Evolutionary conservation across 2,113 vertebrate species (phyloP).

Genomic region (Lagenorhynchus albirostris): DNA sequence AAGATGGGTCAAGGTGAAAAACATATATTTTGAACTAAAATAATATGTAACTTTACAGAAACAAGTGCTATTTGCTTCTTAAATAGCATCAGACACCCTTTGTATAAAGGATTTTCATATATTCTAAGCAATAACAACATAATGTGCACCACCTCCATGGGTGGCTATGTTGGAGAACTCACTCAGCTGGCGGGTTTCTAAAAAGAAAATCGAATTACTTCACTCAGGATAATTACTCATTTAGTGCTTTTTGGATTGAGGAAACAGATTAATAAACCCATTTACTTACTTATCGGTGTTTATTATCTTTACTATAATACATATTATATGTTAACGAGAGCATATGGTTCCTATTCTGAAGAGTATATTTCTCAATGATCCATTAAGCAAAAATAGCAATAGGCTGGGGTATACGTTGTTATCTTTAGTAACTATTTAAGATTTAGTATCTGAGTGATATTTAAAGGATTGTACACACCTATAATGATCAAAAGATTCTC

Average conservation of each 20-base stretch:
- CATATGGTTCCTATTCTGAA: not conserved
- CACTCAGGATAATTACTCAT: not conserved
- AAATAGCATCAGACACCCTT: not conserved
- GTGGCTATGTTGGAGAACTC: not conserved
- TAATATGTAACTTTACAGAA: not conserved
- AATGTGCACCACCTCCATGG: not conserved
- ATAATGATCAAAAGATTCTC: not conserved
- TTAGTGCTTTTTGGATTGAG: not conserved
- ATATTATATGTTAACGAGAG: not conserved
- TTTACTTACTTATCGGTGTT: not conserved
- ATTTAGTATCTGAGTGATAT: not conserved
- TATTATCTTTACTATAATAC: not conserved
- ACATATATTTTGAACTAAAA: not conserved
- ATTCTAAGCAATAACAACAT: not conserved
- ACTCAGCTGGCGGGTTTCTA: not conserved
- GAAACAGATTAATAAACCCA: not conserved
- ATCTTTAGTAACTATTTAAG: not conserved
- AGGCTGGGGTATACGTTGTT: not conserved
- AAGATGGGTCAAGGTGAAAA: not conserved
- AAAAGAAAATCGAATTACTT: not conserved
- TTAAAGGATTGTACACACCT: not conserved
- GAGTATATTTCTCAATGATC: not conserved
- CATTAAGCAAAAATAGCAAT: not conserved
- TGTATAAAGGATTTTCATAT: constrained; percentile 7
- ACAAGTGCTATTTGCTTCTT: not conserved